These are phyloP conservation scores for Bergia puertoricense DNA, from an alignment of 92 coral and sea anemone genomes.

Conservation along the genomic window DNA sequence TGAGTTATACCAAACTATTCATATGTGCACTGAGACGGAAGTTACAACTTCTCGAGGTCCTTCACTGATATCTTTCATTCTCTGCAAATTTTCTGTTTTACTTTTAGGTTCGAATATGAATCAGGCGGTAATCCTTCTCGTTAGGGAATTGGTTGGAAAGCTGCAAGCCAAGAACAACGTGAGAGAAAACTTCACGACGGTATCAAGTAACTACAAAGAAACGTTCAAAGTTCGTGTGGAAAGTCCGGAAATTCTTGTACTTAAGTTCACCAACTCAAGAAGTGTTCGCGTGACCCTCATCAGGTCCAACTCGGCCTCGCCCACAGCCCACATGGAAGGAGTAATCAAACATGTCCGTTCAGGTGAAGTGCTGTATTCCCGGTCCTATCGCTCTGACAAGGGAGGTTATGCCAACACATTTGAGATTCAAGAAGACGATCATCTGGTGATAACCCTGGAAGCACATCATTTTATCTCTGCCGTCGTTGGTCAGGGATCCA, in stretches of 20 bases:
- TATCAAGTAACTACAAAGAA: constrained; percentile 13
- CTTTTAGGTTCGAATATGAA: neutral
- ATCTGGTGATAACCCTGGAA: constrained; percentile 37
- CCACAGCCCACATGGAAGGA: constrained; percentile 55
- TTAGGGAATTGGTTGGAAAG: neutral
- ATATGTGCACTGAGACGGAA: too few relatives aligned
- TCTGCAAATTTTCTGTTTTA: neutral
- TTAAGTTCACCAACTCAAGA: constrained; percentile 29
- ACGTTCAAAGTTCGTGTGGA: constrained; percentile 48
- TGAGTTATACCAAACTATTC: too few relatives aligned
- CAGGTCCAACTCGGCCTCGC: constrained; percentile 17
- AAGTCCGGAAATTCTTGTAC: constrained; percentile 39
- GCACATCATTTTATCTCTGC: constrained; percentile 47
- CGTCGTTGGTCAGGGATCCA: constrained; percentile 45
- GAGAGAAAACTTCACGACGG: constrained; percentile 28
- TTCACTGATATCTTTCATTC: neutral
- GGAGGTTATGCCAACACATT: constrained; percentile 43
- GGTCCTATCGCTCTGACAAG: constrained; percentile 51
- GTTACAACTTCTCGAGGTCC: too few relatives aligned
- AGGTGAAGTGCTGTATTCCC: constrained; percentile 23
- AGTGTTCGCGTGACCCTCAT: neutral
- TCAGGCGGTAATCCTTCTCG: neutral
- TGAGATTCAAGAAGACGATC: constrained; percentile 10
- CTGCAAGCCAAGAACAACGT: constrained; percentile 2
- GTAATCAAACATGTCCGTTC: constrained; percentile 34